A percentile compares a stretch with the other conserved stretches of the same genome.
These are phyloP conservation scores for Lasioglossum morio DNA, from an alignment of 2,888 invertebrate genomes.

Conservation along the genomic window DNA sequence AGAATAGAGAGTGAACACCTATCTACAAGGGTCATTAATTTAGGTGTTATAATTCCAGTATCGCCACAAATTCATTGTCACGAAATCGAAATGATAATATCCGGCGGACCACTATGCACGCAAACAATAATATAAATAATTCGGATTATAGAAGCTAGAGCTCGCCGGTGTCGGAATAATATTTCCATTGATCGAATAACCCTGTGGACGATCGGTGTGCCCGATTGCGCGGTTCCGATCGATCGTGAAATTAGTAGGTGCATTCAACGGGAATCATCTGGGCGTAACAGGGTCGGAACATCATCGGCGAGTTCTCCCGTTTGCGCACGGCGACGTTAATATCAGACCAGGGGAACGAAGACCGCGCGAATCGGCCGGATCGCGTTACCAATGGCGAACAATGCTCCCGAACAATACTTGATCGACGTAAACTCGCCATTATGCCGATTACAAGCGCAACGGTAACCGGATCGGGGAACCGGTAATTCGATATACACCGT, in stretches of 20 bases:
- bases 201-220: neutral
- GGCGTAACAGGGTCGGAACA: neutral
- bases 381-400: conserved; percentile 21
- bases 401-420: conserved; percentile 22
- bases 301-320: neutral
- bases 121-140: conserved; percentile 1
- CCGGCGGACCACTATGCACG: neutral
- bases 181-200: neutral
- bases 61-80: neutral
- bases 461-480: conserved; percentile 32
- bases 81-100: neutral
- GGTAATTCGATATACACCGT: conserved; percentile 37
- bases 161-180: neutral
- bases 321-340: neutral
- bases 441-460: conserved; percentile 34
- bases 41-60: neutral
- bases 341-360: neutral
- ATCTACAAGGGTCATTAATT: neutral
- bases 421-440: conserved; percentile 45
- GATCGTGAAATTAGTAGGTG: neutral
- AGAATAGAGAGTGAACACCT: neutral
- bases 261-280: neutral
- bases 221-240: neutral
- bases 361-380: conserved; percentile 20
- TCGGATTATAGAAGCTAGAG: neutral